These are phyloP conservation scores for Ancistrus triradiatus DNA, from an alignment of 2,113 vertebrate species.

Conservation along the genomic window DNA sequence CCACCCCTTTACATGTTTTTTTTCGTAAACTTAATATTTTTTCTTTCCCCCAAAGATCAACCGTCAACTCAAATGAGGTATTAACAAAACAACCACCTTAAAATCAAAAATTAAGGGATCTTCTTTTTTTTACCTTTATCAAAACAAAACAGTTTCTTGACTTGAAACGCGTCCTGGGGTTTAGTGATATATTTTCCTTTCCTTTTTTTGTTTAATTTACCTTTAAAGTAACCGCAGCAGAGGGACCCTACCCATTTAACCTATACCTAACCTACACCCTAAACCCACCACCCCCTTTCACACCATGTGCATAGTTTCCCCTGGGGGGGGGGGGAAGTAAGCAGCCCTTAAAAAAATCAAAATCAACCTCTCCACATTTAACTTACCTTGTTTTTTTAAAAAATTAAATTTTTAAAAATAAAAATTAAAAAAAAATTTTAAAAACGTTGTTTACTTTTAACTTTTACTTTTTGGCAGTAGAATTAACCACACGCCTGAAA, in stretches of 20 bases:
- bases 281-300: no score
- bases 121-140: background rate
- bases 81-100: constrained; percentile 3
- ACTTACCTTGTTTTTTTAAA: no score
- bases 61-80: background rate
- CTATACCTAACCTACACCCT: no score
- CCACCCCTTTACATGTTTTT: no score
- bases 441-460: no score
- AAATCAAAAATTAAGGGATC: background rate
- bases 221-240: background rate
- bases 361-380: constrained; percentile 11
- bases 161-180: background rate
- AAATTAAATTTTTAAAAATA: no score
- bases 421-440: no score
- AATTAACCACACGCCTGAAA: constrained; percentile 16
- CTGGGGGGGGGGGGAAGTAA: background rate
- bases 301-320: constrained; percentile 2
- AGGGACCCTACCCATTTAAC: no score
- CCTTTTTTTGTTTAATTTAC: background rate
- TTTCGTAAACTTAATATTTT: no score
- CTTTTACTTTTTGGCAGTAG: constrained; percentile 1
- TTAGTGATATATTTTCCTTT: background rate
- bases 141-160: background rate
- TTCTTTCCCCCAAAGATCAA: background rate
- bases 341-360: no score